A percentile compares a stretch with the other conserved stretches of the same genome.
These are phyloP conservation scores for Leptonema lineaticorne DNA, from an alignment of 1,140 invertebrate genomes.

Conservation along the genomic window DNA sequence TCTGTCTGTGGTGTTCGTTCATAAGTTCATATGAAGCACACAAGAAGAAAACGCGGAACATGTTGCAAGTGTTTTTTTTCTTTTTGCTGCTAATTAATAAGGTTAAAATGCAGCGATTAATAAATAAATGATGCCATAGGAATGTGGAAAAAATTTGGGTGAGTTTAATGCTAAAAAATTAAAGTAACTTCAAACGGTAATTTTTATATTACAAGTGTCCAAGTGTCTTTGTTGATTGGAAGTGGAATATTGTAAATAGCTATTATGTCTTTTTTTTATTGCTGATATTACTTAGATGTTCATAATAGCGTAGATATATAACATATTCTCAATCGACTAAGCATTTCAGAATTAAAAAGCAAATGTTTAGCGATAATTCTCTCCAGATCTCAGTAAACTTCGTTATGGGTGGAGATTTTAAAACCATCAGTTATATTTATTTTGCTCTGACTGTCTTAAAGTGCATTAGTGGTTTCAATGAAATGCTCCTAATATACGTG, in stretches of 20 bases:
- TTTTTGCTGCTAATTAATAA: too few species aligned
- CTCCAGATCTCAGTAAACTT: conserved; percentile 35
- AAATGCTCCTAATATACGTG: conserved; percentile 22
- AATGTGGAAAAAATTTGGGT: neutral
- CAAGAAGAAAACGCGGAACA: neutral
- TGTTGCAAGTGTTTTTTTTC: too few species aligned
- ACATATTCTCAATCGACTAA: conserved; percentile 27
- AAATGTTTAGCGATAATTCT: conserved; percentile 1
- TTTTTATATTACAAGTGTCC: conserved; percentile 33
- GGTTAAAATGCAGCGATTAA: neutral
- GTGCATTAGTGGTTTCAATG: conserved; percentile 36
- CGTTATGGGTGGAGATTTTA: conserved; percentile 6
- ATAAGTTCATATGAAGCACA: neutral
- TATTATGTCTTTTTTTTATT: conserved; percentile 40
- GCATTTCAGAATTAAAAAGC: neutral
- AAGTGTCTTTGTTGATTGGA: conserved; percentile 42
- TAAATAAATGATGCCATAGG: neutral
- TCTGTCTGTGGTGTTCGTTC: neutral
- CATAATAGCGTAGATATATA: conserved; percentile 39
- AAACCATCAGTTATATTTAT: conserved; percentile 20
- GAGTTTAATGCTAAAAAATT: neutral
- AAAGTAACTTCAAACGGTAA: conserved; percentile 1
- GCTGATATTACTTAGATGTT: conserved; percentile 39
- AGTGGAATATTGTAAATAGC: conserved; percentile 40
- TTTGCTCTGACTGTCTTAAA: conserved; percentile 29